Evolutionary conservation across 2,113 vertebrate species (phyloP).

Genomic region (Zosterops japonicus): DNA sequence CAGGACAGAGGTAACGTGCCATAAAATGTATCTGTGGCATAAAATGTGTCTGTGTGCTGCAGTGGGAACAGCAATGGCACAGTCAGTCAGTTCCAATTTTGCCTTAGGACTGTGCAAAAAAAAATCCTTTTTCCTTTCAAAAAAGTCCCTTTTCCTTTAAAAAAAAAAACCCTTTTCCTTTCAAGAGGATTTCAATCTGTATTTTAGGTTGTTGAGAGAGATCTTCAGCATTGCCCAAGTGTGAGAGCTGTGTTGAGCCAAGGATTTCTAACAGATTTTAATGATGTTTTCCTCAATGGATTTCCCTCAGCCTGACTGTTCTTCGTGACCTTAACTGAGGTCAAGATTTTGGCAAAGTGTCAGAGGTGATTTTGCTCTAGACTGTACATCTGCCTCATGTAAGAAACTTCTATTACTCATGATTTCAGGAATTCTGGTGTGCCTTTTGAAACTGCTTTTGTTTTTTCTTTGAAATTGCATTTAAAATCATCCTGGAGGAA

Average conservation of each 20-base stretch:
- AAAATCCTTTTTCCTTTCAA: too few species aligned
- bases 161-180: too few species aligned
- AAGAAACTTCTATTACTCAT: background rate
- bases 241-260: background rate
- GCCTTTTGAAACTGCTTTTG: accelerated
- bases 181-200: too few species aligned
- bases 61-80: accelerated
- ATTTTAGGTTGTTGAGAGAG: too few species aligned
- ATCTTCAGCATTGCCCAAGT: background rate
- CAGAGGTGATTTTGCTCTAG: background rate
- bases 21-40: background rate
- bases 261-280: background rate
- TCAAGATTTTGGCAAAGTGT: background rate
- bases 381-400: background rate
- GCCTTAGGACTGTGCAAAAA: too few species aligned
- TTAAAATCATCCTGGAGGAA: background rate
- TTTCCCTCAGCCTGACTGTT: background rate
- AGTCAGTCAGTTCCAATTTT: background rate
- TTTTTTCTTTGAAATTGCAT: background rate
- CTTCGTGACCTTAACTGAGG: background rate
- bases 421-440: background rate
- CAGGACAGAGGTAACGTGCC: accelerated
- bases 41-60: accelerated
- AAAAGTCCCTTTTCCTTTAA: too few species aligned
- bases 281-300: background rate